A percentile compares a stretch with the other conserved stretches of the same genome.
These are phyloP conservation scores for Lasioglossum morio DNA, from an alignment of 2,888 invertebrate species.

Conservation along the genomic window DNA sequence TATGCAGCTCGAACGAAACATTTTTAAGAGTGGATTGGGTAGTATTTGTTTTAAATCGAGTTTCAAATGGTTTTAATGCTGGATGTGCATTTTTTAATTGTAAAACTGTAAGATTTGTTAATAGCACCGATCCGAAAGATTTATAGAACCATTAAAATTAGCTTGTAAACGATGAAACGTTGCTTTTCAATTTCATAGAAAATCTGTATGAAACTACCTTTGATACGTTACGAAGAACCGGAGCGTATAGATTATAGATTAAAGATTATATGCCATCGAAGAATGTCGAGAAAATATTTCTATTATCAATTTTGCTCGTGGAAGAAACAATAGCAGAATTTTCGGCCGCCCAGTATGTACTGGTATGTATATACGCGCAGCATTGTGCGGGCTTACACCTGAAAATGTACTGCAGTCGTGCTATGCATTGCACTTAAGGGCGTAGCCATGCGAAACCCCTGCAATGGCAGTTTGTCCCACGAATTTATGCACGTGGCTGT, in stretches of 20 bases:
- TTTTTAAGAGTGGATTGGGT: not conserved
- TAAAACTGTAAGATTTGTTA: not conserved
- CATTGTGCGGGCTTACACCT: conserved; percentile 43
- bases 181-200: not conserved
- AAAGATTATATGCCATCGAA: not conserved
- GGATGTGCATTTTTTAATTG: not conserved
- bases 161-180: not conserved
- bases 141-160: not conserved
- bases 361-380: not conserved
- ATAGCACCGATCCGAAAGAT: not conserved
- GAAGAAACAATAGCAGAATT: conserved; percentile 7
- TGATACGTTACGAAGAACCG: not conserved
- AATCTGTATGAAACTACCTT: not conserved
- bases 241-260: not conserved
- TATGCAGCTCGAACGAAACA: not conserved
- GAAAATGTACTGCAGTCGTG: conserved; percentile 59
- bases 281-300: not conserved
- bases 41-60: not conserved
- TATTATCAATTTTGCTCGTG: not conserved
- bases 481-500: conserved; percentile 66
- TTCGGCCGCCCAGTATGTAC: conserved; percentile 29
- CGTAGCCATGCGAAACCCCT: conserved; percentile 71
- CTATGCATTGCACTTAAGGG: conserved; percentile 69
- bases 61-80: not conserved
- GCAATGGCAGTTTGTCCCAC: conserved; percentile 67